phyloP scores from a whole-genome alignment of 2,888 invertebrate species.

The Morpho deidamia region DNA sequence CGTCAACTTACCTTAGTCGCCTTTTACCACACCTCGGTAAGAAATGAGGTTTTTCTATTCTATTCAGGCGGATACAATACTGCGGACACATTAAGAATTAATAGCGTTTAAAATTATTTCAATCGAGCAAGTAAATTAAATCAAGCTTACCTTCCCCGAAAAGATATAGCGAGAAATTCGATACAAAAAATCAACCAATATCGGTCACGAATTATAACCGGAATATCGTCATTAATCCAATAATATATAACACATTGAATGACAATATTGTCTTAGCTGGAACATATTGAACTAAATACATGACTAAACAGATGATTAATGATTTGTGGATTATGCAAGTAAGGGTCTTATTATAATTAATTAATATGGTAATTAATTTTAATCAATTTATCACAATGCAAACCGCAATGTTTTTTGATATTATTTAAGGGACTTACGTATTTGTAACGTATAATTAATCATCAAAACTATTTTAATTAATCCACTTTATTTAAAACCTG shows the following conservation, averaged over 20 bases:
- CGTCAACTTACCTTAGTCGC: too few species aligned
- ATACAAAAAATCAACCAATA: background rate
- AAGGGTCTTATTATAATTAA: slow-evolving; percentile 20
- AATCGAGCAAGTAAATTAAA: too few species aligned
- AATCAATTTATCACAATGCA: slow-evolving; percentile 8
- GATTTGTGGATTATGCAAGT: slow-evolving; percentile 25
- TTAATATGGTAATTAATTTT: slow-evolving; percentile 15
- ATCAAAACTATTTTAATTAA: background rate
- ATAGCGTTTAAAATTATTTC: too few species aligned
- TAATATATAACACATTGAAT: slow-evolving; percentile 26
- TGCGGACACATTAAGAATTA: too few species aligned
- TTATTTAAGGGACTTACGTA: background rate
- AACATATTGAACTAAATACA: slow-evolving; percentile 30
- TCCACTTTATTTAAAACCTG: background rate
- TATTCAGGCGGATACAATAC: too few species aligned
- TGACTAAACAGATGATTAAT: slow-evolving; percentile 29
- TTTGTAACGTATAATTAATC: background rate
- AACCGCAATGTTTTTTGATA: slow-evolving; percentile 4
- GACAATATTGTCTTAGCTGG: slow-evolving; percentile 31
- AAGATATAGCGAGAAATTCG: background rate
- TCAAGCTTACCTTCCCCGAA: too few species aligned
- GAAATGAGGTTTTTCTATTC: too few species aligned
- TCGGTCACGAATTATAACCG: slow-evolving; percentile 1
- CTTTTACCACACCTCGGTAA: too few species aligned
- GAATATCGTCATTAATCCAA: slow-evolving; percentile 26